Evolutionary conservation across 2,797 vertebrate species (phyloP), one percentile per base, ranked within the genome.

Genomic region (Pipistrellus nathusii): DNA sequence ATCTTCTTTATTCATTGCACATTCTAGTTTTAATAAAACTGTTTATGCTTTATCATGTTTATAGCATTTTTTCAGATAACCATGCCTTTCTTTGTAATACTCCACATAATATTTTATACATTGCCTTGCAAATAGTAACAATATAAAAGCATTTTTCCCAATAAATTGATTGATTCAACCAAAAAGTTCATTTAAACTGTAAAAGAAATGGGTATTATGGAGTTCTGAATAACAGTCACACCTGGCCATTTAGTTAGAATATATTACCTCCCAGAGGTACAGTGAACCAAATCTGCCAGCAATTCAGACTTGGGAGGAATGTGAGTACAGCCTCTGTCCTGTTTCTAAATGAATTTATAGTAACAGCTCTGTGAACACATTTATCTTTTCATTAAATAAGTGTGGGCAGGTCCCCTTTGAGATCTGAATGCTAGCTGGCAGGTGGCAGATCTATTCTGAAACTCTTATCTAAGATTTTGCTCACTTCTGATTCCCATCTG

Each of bases 331-430:
- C n/a, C 85, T 97, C 91, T 93, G 94, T 88, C 93, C 95, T 1
- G 3, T 53, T 95, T 96, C 95, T 94, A 97, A 97, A 95, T 95
- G 97, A 97, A 97, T 97, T 96, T 97, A 96, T 95, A 97, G 97
- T 94, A 97, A 96, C 96, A 96, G 88, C 84, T 96, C 93, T 8
- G 15, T 82, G 96, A 96, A 92, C 96, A 97, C 96, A 97, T 97
- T 97, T 95, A 97, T 97, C 96, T 97, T 97, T 92, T 93, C 92
- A 96, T 97, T 97, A 97, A 97, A 95, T 95, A 97, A 95, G 83
- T 94, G 44, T 88, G 95, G 93, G 95, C 97, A 97, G 91, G 95
- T 95, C 90, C 85, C 97, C 95, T 97, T 90, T 93, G 97, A 97
- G 96, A 95, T 84, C 93, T 88, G 91, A 95, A 93, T 84, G 90